Base-by-base conservation (phyloP, 2,113 vertebrate genomes). In the Mesocricetus auratus region DNA sequence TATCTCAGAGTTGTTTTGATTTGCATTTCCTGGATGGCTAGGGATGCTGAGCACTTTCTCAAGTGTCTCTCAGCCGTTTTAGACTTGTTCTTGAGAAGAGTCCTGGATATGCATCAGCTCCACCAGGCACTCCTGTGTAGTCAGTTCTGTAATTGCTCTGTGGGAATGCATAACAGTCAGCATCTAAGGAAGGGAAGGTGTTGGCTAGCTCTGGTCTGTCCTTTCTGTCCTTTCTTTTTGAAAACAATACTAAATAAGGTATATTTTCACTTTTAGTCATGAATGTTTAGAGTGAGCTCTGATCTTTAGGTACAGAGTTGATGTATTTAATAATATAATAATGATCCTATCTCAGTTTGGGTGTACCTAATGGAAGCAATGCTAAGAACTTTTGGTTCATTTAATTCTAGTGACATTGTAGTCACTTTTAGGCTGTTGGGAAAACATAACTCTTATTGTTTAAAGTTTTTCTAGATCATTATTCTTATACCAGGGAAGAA, bases 321-420 rank as follows among this genome's bases (percentile, higher is more conserved):
- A 50, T 45, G 39, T 90, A 79, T 94, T 95, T 93, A 81, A 45
- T 85, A 90, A 60, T 42, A 66, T 74, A 68, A 81, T 56, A 62
- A 31, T 36, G 22, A 3, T 53, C 3, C 29, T 47, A 62, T 33
- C 24, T 50, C 21, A 64, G 58, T 17, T 53, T 53, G 50, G 11
- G 22, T 15, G 2, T 19, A 39, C 39, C 77, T 77, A 81, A 68
- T 26, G 47, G 19, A 94, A 53, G 3, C 0, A 9, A 50, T n/a
- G 15, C 36, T 77, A 96, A 45, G 60, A 33, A 86, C 2, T 85
- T 91, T 60, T 58, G 66, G 17, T 15, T 96, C 78, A 73, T 42
- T 95, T 91, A 85, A 85, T 58, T 95, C 17, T 89, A 68, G 15
- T 7, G 81, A 31, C 56, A 79, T 89, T 47, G 3, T 87, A 39